phyloP scores from a whole-genome alignment of 2,113 vertebrate genomes.

The Corynorhinus townsendii region DNA sequence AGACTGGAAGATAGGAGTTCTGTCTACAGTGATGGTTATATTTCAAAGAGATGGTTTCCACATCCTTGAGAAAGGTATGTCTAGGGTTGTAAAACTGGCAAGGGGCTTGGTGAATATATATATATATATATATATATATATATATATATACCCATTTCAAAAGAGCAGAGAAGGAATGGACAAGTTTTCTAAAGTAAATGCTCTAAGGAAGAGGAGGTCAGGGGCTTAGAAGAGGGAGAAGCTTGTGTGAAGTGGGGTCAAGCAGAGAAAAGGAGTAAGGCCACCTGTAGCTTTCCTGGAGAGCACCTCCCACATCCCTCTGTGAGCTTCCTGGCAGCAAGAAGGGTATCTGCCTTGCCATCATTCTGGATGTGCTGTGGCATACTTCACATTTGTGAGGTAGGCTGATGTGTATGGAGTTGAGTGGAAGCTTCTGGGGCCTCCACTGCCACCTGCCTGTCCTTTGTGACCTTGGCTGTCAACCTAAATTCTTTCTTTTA shows the following conservation, averaged over 20 bases:
- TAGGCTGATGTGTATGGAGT: no score
- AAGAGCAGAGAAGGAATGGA: not conserved
- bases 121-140: not conserved
- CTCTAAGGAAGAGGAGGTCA: not conserved
- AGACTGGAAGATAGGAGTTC: not conserved
- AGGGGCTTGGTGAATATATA: not conserved
- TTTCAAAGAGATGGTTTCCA: not conserved
- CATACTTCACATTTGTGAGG: not conserved
- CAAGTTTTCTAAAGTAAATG: not conserved
- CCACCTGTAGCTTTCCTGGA: no score
- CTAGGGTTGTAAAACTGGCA: not conserved
- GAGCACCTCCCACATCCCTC: not conserved
- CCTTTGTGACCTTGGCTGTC: not conserved
- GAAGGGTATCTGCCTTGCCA: not conserved
- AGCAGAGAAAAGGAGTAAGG: not conserved
- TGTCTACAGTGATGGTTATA: not conserved
- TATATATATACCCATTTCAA: not conserved
- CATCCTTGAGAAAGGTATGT: not conserved
- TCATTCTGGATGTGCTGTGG: not conserved
- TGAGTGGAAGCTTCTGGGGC: not conserved
- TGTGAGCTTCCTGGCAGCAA: not conserved
- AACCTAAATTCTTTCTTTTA: not conserved
- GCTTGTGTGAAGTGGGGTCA: not conserved
- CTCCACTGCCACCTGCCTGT: not conserved
- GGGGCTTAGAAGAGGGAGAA: not conserved